A percentile compares a stretch with the other conserved stretches of the same genome.
These are phyloP conservation scores for Elephas maximus DNA, from an alignment of 2,113 vertebrate species.

Conservation along the genomic window DNA sequence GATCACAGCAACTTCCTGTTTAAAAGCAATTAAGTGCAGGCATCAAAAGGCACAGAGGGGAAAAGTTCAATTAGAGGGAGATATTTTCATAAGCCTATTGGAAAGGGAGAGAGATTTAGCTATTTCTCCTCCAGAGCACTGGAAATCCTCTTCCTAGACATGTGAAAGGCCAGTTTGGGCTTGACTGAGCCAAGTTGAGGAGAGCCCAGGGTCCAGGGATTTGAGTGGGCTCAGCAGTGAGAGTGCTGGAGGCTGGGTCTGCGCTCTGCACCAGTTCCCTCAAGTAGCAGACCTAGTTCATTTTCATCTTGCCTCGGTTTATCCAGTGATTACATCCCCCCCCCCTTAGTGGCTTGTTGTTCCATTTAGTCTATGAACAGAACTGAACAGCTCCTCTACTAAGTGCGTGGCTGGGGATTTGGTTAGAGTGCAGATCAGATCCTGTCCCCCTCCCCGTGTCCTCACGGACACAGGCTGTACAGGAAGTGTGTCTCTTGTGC, in stretches of 20 bases:
- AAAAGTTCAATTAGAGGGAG: constrained; percentile 78
- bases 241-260: not conserved
- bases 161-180: not conserved
- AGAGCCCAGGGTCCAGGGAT: not conserved
- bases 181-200: not conserved
- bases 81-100: constrained; percentile 50
- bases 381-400: constrained; percentile 16
- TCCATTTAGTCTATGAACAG: constrained; percentile 5
- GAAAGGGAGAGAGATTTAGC: constrained; percentile 16
- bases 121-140: not conserved
- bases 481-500: not conserved
- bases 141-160: not conserved
- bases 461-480: not conserved
- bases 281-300: not conserved
- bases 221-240: not conserved
- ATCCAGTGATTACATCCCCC: not conserved
- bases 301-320: not conserved
- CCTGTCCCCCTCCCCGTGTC: not conserved
- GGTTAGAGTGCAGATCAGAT: not conserved
- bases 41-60: constrained; percentile 77
- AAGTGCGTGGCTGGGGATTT: not conserved
- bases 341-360: constrained; percentile 6
- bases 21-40: constrained; percentile 84
- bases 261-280: not conserved
- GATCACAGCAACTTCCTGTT: constrained; percentile 82